Evolutionary conservation across 1,140 invertebrate species (phyloP), one percentile per base, ranked within the genome.

Genomic region (Megathymus violae): DNA sequence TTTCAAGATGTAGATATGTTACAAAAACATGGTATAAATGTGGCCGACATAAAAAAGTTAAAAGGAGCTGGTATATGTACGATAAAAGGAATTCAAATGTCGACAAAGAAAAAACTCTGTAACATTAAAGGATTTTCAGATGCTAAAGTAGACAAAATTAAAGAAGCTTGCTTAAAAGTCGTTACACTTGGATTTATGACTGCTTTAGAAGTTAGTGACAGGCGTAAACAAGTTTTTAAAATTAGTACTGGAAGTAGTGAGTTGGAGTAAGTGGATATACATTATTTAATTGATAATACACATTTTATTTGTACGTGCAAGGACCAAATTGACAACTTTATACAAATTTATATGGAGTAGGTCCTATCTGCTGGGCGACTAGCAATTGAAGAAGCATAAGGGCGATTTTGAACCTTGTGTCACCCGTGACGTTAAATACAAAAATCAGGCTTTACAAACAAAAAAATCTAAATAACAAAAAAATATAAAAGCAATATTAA

Each of bases 111-210:
- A 78, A 95, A 94, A 79, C 79, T 97, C 17, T 93, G 93, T 76
- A 92, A 91, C 63, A 95, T 96, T 40, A 96, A 96, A 92, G 96
- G 95, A 11, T 94, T 97, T 70, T 96, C 95, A 25, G 95, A 96
- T 76, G 94, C 93, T 3, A 97, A 97, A 90, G 95, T 97, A 62
- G 95, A 96, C 65, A 96, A 96, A 92, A 96, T 97, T 27, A 96
- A 96, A 89, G 96, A 97, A 92, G 95, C 94, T 19, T 93, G 93
- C 85, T 76, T 89, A 73, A 93, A 96, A 92, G 76, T 94, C 76
- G 75, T 88, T 63, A 72, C 83, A 27, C 76, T 90, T 62, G 93
- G 93, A 6, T 97, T 97, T 87, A 89, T 96, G 52, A 96, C 96
- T 38, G 96, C 95, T 36, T 79, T 95, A 25, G 94, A 96, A 92